A percentile compares a stretch with the other conserved stretches of the same genome.
phyloP scores from a whole-genome alignment of 1,140 invertebrate genomes.

The Argopecten irradians region DNA sequence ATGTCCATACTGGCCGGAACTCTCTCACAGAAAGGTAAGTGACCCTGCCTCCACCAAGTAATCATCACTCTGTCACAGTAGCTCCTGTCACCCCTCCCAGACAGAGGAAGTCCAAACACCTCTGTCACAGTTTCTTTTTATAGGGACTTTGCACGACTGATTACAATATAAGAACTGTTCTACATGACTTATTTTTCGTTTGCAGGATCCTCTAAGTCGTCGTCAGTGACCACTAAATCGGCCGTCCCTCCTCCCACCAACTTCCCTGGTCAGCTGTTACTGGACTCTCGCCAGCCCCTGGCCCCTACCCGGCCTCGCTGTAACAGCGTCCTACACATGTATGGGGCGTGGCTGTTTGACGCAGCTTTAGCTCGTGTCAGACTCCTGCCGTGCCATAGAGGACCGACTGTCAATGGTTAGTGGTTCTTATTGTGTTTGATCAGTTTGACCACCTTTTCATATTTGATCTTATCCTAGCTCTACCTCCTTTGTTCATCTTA shows the following conservation, averaged over 20 bases:
- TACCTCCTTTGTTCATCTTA: too few species aligned
- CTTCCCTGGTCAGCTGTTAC: slow-evolving; percentile 57
- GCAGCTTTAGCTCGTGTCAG: slow-evolving; percentile 89
- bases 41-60: too few species aligned
- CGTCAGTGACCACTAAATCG: slow-evolving; percentile 41
- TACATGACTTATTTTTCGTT: slow-evolving; percentile 32
- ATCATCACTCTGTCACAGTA: too few species aligned
- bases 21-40: too few species aligned
- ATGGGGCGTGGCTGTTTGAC: slow-evolving; percentile 98
- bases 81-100: too few species aligned
- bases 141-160: slow-evolving; percentile 24
- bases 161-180: too few species aligned
- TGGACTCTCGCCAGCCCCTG: slow-evolving; percentile 68
- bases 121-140: slow-evolving; percentile 51
- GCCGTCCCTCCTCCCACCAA: slow-evolving; percentile 47
- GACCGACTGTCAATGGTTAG: slow-evolving; percentile 60
- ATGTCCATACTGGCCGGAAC: too few species aligned
- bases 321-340: slow-evolving; percentile 95
- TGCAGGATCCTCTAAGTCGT: slow-evolving; percentile 51
- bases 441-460: too few species aligned
- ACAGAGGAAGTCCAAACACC: too few species aligned
- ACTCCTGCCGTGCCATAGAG: slow-evolving; percentile 67
- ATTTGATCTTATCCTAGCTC: too few species aligned
- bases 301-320: slow-evolving; percentile 86
- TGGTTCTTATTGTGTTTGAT: too few species aligned